phyloP scores from a whole-genome alignment of 2,888 invertebrate genomes.

The Barypeithes pellucidus region DNA sequence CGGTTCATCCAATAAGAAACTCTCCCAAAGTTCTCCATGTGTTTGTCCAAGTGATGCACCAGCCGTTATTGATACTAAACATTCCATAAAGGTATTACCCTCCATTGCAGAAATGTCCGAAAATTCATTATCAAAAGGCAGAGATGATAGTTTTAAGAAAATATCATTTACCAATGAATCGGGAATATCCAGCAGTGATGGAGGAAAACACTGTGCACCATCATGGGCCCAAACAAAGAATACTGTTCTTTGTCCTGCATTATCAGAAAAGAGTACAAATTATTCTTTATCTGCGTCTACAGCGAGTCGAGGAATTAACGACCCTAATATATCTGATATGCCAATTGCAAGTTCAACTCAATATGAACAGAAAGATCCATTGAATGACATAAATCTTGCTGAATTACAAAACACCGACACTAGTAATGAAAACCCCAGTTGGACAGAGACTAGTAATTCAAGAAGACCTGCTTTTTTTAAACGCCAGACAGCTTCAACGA shows the following conservation, averaged over 20 bases:
- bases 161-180: conserved; percentile 49
- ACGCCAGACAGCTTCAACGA: not conserved
- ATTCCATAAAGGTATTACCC: conserved; percentile 59
- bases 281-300: conserved; percentile 38
- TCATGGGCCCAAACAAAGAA: conserved; percentile 44
- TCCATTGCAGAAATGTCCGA: conserved; percentile 62
- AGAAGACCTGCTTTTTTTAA: not conserved
- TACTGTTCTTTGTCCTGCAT: conserved; percentile 47
- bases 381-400: not conserved
- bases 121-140: conserved; percentile 45
- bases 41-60: conserved; percentile 51
- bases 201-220: conserved; percentile 45
- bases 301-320: conserved; percentile 28
- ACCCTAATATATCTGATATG: not conserved
- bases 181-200: conserved; percentile 50
- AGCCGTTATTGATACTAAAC: conserved; percentile 58
- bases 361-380: not conserved
- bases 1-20: conserved; percentile 10
- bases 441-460: conserved; percentile 14
- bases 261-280: conserved; percentile 44
- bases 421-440: conserved; percentile 6
- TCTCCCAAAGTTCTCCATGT: conserved; percentile 44
- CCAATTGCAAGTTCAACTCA: conserved; percentile 8
- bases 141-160: conserved; percentile 39
- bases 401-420: not conserved